Conservation (phyloP, 2,113 vertebrate species). For the Lamprologus ornatipinnis region DNA sequence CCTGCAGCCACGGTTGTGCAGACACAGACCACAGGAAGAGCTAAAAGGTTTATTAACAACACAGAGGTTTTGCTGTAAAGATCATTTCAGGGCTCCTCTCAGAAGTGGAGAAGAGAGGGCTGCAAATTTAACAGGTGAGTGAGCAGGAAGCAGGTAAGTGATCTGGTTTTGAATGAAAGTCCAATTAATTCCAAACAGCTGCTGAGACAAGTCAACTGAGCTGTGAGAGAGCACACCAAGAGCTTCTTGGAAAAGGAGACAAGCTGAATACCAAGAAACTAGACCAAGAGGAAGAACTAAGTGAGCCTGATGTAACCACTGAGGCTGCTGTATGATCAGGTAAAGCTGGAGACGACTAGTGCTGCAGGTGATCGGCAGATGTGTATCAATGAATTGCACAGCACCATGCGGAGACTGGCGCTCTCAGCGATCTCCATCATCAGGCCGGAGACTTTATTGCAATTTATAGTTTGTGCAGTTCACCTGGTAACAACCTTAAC, state of each 20-base stretch:
- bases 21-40: background rate
- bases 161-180: background rate
- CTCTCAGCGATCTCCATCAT: background rate
- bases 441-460: background rate
- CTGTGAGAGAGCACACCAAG: background rate
- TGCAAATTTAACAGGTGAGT: background rate
- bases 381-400: background rate
- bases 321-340: background rate
- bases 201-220: background rate
- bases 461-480: background rate
- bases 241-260: background rate
- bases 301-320: background rate
- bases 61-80: background rate
- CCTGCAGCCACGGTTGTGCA: background rate
- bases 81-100: background rate
- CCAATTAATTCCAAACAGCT: background rate
- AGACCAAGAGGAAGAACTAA: background rate
- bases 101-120: background rate
- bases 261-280: background rate
- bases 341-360: background rate
- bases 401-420: background rate
- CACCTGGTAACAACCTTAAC: background rate
- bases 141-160: background rate
- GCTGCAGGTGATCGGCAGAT: background rate
- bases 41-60: background rate